Base-by-base conservation (phyloP, 2,888 invertebrate species). In the Pyrochroa serraticornis region DNA sequence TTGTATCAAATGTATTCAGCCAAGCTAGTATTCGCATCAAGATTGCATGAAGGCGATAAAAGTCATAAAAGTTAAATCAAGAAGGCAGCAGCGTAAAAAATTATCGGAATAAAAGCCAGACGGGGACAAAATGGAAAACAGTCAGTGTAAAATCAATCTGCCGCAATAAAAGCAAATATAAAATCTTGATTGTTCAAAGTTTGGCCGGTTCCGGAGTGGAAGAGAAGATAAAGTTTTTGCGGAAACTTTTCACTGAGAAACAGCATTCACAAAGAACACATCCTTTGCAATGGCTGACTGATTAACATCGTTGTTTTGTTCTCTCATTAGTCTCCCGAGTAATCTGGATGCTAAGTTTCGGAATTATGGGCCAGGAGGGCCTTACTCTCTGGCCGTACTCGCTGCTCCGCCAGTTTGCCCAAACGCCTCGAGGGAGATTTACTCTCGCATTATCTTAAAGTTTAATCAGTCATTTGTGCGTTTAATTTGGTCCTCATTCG, bases 231-330 rank as follows among this genome's bases (percentile, higher is more conserved):
- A 56, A 60, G 51, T 60, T 64, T 59, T 51, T 57, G 46, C 43
- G 56, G 51, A 65, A 64, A 63, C 54, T 66, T 66, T 60, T 47
- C 61, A 58, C 55, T 51, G 60, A 44, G 35, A 52, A 62, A 63
- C 54, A 44, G 60, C 62, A 60, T 60, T 63, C 67, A 60, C 64
- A 65, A 64, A 63, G 67, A 68, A 67, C 69, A 68, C 65, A 69
- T 69, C 68, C 67, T 65, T 62, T 56, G 71, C 68, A 70, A 72
- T 67, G 71, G 72, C 67, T 71, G 73, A 73, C 72, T 72, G 73
- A 73, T 72, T 73, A 72, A 72, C 72, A 70, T 69, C 71, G 69
- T 69, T 71, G 73, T 75, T 74, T 67, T 63, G 64, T 64, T 62
- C 63, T 61, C 62, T 64, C 67, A 66, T 69, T 68, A 66, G 62